Evolutionary conservation across 1,140 invertebrate species (phyloP).

Genomic region (Octopus bimaculoides): DNA sequence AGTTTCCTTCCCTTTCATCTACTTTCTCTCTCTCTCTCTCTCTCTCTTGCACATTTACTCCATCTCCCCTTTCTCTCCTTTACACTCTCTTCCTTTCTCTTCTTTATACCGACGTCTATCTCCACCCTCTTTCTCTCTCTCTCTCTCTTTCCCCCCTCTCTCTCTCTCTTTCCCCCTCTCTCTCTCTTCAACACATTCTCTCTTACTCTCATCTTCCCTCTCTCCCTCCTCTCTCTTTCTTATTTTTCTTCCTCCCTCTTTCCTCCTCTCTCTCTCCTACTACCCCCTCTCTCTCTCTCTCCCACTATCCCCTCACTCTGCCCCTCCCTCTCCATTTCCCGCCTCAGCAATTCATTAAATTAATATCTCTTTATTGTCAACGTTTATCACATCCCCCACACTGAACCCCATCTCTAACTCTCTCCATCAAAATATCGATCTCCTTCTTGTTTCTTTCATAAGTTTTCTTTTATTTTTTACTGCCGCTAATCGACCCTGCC

Average conservation of each 20-base stretch:
- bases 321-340: not conserved
- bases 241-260: not conserved
- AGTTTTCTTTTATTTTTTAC: too few relatives aligned
- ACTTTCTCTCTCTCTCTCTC: not conserved
- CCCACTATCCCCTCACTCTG: not conserved
- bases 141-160: not conserved
- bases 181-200: not conserved
- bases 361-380: too few relatives aligned
- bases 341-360: not conserved
- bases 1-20: not conserved
- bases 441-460: too few relatives aligned
- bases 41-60: not conserved
- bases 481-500: too few relatives aligned
- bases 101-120: not conserved
- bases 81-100: not conserved
- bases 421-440: too few relatives aligned
- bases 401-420: too few relatives aligned
- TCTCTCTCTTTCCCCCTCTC: not conserved
- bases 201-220: not conserved
- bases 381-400: too few relatives aligned
- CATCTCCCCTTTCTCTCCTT: not conserved
- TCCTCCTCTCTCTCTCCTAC: not conserved
- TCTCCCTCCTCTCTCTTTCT: not conserved
- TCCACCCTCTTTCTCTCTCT: not conserved
- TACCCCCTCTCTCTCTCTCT: not conserved